These are phyloP conservation scores for Monopterus albus DNA, from an alignment of 2,113 vertebrate species.

Conservation along the genomic window DNA sequence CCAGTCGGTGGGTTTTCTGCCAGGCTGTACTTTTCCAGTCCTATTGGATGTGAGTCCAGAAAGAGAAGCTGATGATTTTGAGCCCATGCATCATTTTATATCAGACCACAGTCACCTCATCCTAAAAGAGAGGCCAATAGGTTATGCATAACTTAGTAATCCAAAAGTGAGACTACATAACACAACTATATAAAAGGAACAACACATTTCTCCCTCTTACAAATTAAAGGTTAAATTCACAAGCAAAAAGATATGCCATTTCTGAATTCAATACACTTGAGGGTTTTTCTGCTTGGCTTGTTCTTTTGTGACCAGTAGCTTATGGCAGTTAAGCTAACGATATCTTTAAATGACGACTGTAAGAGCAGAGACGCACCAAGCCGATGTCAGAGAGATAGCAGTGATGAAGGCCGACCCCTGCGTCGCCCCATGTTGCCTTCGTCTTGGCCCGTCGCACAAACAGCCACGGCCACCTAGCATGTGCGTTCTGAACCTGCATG, in stretches of 20 bases:
- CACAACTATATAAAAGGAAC: neutral
- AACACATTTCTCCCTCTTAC: neutral
- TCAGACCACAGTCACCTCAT: neutral
- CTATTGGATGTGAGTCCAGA: neutral
- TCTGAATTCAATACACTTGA: too few species aligned
- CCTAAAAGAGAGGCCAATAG: neutral
- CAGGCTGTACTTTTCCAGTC: conserved; percentile 41
- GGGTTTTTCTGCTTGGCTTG: too few species aligned
- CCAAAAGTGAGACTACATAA: neutral
- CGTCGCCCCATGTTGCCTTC: too few species aligned
- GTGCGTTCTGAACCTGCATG: too few species aligned
- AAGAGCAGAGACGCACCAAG: too few species aligned
- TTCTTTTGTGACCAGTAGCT: too few species aligned
- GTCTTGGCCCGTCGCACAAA: too few species aligned
- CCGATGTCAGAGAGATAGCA: too few species aligned
- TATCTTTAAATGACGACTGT: too few species aligned
- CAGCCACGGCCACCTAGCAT: too few species aligned
- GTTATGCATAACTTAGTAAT: neutral
- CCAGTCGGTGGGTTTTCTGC: conserved; percentile 4
- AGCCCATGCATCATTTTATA: neutral
- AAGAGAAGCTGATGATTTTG: conserved; percentile 6
- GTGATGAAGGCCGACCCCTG: too few species aligned
- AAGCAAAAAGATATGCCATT: neutral
- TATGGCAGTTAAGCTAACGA: too few species aligned
- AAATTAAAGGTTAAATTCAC: neutral